phyloP scores from a whole-genome alignment of 2,888 invertebrate genomes.

The Coelinius sp. region DNA sequence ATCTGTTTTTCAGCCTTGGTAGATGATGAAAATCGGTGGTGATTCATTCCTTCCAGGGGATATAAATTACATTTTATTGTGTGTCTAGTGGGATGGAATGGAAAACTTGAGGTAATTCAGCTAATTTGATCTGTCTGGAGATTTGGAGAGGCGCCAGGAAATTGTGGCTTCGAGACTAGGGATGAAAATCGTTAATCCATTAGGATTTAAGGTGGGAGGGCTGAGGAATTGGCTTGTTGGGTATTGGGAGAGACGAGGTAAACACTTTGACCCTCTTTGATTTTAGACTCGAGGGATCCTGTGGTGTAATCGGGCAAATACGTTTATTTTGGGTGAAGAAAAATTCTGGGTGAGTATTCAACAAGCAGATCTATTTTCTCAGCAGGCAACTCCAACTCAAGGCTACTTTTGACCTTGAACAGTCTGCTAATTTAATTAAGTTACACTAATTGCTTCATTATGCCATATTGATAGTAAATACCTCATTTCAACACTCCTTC shows the following conservation, averaged over 20 bases:
- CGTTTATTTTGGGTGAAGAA: too few species aligned
- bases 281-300: background rate
- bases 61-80: background rate
- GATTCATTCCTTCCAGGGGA: too few species aligned
- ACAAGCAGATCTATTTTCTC: too few species aligned
- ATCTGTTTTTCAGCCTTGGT: too few species aligned
- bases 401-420: too few species aligned
- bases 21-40: too few species aligned
- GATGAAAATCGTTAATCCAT: conserved; percentile 33
- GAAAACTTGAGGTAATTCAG: background rate
- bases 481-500: too few species aligned
- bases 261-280: conserved; percentile 12
- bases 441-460: too few species aligned
- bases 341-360: too few species aligned
- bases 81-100: background rate
- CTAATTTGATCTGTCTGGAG: background rate
- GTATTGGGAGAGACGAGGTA: background rate
- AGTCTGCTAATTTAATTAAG: too few species aligned
- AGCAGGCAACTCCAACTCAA: too few species aligned
- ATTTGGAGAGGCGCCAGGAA: background rate
- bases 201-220: conserved; percentile 21
- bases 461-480: too few species aligned
- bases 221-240: background rate
- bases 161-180: background rate
- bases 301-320: background rate